These are phyloP conservation scores for Neelides folsomi DNA, from an alignment of 2,888 invertebrate genomes.

Conservation along the genomic window DNA sequence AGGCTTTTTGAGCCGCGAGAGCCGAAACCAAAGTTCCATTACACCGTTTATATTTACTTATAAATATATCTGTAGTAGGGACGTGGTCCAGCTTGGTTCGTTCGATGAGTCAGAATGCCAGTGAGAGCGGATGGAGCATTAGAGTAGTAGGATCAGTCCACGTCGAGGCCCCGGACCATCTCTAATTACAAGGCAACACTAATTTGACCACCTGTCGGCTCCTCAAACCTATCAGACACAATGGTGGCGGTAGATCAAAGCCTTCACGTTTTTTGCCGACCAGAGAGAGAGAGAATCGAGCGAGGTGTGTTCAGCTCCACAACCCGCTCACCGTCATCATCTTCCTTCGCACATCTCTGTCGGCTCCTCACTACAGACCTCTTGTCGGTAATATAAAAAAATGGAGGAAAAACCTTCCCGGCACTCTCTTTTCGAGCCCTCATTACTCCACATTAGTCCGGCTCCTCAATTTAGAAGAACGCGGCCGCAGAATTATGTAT, in stretches of 20 bases:
- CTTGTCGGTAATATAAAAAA: too few species aligned
- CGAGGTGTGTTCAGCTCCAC: conserved; percentile 13
- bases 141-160: too few species aligned
- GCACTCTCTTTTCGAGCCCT: too few species aligned
- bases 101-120: not conserved
- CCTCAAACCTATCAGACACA: conserved; percentile 28
- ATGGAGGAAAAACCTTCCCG: too few species aligned
- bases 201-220: conserved; percentile 34
- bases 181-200: conserved; percentile 30
- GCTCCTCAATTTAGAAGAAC: too few species aligned
- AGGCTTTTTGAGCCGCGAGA: too few species aligned
- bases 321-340: conserved; percentile 33
- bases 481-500: too few species aligned
- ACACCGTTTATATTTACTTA: conserved; percentile 17
- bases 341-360: conserved; percentile 6
- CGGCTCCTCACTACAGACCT: too few species aligned
- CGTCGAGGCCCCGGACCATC: too few species aligned
- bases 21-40: conserved; percentile 11
- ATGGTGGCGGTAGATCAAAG: conserved; percentile 28
- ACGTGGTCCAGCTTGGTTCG: not conserved
- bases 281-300: conserved; percentile 2
- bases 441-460: too few species aligned
- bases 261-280: conserved; percentile 5
- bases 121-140: too few species aligned
- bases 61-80: not conserved